Evolutionary conservation across 30 jellyfish, hydroid and myxozoan genomes (phyloP), one percentile per base, ranked within the genome.

Genomic region (Hydra vulgaris): DNA sequence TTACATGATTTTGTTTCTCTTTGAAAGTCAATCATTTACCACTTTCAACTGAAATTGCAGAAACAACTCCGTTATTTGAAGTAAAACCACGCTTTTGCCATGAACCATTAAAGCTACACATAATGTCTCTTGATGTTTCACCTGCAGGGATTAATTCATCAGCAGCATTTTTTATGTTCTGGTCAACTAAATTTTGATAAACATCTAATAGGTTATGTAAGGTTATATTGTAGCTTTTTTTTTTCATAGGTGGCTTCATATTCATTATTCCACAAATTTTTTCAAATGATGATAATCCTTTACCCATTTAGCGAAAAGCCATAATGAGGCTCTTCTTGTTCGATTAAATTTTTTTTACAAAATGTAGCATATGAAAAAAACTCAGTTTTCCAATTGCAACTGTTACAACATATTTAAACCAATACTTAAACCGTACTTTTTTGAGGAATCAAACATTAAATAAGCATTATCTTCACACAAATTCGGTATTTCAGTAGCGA

Each of bases 81-180:
- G 75, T 16, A 68, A n/a, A 68, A n/a, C 75, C 75, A 68, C 75
- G 75, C 75, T 68, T 68, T 68, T 68, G 75, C 75, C 75, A 68
- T 23, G 75, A 68, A 68, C 75, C 75, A 68, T 68, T 16, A 23
- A 68, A 68, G 25, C 75, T 68, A 23, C 75, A 68, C 75, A 15
- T 68, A n/a, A 68, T 23, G 75, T 68, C 75, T 68, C 26, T 23
- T 4, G 75, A 68, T 3, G 75, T 68, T 68, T 68, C 27, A n/a
- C 75, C 75, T n/a, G 75, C 25, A 68, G 75, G 75, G 25, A 68
- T 68, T 68, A 68, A 68, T 68, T 68, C 75, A 68, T 68, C 27
- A n/a, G 75, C 25, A n/a, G 75, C 75, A 23, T 20, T 68, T 23
- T 68, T 68, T 16, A 3, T 68, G 75, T 23, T 68, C 27, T 68